These are phyloP conservation scores for Ophioninae sp. DNA, from an alignment of 2,888 invertebrate species.

Conservation along the genomic window DNA sequence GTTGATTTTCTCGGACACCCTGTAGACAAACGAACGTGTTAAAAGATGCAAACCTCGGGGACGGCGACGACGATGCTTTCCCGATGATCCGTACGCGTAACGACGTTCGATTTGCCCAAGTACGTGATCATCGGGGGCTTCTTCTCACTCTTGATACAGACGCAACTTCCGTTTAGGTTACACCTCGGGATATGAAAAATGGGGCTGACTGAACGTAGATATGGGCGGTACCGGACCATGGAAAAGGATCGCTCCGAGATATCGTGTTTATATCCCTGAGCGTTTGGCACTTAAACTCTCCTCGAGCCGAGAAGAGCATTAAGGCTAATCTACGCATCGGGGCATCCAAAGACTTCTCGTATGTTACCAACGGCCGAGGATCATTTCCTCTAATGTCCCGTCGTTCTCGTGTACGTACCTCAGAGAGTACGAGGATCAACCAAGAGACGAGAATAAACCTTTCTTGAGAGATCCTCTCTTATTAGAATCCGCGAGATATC, in stretches of 20 bases:
- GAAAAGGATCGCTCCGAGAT: constrained; percentile 4
- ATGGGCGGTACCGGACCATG: not conserved
- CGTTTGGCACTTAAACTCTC: constrained; percentile 36
- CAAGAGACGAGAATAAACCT: constrained; percentile 27
- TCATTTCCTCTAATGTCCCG: constrained; percentile 68
- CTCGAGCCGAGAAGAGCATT: constrained; percentile 36
- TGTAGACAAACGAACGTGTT: too few relatives aligned
- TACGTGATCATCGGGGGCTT: constrained; percentile 43
- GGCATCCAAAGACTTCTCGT: constrained; percentile 25
- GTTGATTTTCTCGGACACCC: too few relatives aligned
- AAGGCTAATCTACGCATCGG: constrained; percentile 44
- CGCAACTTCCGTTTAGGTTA: constrained; percentile 43
- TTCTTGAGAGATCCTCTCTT: constrained; percentile 22
- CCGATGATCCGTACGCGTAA: constrained; percentile 29
- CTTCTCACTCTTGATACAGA: constrained; percentile 5
- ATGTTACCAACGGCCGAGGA: constrained; percentile 45
- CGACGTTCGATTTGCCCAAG: constrained; percentile 52
- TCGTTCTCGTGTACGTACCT: constrained; percentile 42
- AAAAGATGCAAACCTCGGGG: constrained; percentile 9
- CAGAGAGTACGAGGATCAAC: constrained; percentile 4
- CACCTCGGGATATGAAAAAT: constrained; percentile 47
- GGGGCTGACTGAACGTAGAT: not conserved
- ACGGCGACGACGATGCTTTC: constrained; percentile 21
- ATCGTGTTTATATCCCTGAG: constrained; percentile 10
- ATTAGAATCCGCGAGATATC: constrained; percentile 26